Evolutionary conservation across 2,888 invertebrate species (phyloP).

Genomic region (Barypeithes pellucidus): DNA sequence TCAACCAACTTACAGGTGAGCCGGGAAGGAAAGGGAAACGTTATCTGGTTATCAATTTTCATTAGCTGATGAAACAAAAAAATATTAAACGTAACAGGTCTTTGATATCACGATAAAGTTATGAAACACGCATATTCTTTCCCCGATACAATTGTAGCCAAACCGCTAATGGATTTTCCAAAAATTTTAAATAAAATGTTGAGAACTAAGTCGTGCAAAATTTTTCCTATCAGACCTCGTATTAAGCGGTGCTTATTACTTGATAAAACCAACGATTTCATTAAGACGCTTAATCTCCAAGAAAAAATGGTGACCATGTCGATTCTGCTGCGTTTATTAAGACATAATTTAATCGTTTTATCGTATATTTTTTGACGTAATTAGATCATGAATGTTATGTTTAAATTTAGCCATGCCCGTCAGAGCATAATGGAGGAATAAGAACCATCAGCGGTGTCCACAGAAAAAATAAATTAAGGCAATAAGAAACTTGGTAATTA

Average conservation of each 20-base stretch:
- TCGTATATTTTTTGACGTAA: conserved; percentile 46
- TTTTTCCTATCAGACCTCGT: conserved; percentile 5
- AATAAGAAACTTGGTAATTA: conserved; percentile 51
- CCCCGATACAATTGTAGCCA: too few species aligned
- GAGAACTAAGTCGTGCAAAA: too few species aligned
- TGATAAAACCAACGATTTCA: neutral
- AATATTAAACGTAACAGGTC: too few species aligned
- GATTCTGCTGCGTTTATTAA: conserved; percentile 41
- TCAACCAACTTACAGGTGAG: too few species aligned
- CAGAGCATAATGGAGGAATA: conserved; percentile 40
- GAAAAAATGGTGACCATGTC: conserved; percentile 23
- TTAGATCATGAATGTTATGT: conserved; percentile 52
- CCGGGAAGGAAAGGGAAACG: too few species aligned
- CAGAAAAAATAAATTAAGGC: conserved; percentile 45
- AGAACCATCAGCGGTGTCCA: conserved; percentile 35
- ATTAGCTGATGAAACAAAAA: too few species aligned
- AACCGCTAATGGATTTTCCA: too few species aligned
- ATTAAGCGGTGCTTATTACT: neutral
- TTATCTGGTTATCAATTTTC: too few species aligned
- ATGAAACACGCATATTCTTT: too few species aligned
- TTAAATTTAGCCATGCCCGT: conserved; percentile 39
- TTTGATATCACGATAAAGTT: too few species aligned
- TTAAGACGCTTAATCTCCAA: neutral
- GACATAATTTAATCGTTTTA: conserved; percentile 49
- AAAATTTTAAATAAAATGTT: too few species aligned